phyloP scores from a whole-genome alignment of 2,113 vertebrate genomes.

The Pygoscelis adeliae region DNA sequence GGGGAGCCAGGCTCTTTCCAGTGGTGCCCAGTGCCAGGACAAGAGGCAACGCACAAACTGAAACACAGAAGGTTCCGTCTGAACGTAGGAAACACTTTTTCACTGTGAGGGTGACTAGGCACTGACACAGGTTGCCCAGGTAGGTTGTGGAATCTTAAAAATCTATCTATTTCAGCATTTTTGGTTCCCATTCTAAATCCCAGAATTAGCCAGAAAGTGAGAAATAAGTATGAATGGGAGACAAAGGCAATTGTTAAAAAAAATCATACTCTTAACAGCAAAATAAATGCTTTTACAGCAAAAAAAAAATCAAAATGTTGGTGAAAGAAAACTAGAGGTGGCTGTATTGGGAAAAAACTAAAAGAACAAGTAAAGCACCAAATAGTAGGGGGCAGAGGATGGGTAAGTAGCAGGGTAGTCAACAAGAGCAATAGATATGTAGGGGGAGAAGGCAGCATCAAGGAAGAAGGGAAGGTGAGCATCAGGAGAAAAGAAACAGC shows the following conservation, averaged over 20 bases:
- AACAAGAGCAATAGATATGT: background rate
- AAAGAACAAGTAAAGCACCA: background rate
- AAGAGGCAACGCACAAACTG: background rate
- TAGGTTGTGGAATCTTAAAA: background rate
- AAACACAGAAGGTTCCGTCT: rapidly evolving
- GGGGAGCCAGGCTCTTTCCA: background rate
- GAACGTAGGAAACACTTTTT: background rate
- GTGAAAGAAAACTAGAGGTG: background rate
- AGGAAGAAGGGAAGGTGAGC: background rate
- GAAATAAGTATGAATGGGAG: background rate
- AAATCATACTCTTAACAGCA: background rate
- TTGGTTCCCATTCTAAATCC: background rate
- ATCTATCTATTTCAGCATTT: background rate
- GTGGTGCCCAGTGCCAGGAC: background rate
- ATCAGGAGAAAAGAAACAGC: background rate
- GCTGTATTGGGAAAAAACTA: background rate
- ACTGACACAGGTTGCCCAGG: background rate
- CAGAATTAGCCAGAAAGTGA: background rate
- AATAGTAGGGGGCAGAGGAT: background rate
- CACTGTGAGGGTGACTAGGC: background rate
- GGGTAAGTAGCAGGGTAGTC: background rate
- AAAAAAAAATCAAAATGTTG: background rate
- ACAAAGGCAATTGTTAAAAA: background rate
- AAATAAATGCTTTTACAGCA: background rate
- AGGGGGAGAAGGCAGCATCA: background rate